Evolutionary conservation across 2,113 vertebrate genomes (phyloP).

Genomic region (Nibea coibor): DNA sequence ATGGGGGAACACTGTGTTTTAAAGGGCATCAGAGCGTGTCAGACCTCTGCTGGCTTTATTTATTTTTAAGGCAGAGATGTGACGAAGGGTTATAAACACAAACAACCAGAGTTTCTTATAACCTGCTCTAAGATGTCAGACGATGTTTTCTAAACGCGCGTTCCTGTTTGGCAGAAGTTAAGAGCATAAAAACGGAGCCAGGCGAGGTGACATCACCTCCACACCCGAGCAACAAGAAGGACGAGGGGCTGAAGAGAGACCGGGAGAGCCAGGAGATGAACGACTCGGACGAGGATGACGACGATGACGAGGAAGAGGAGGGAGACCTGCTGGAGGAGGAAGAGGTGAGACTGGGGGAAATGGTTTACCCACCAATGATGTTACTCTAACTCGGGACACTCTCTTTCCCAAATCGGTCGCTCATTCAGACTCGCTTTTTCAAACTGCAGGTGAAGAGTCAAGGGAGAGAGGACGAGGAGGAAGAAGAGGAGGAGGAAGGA

Average conservation of each 20-base stretch:
- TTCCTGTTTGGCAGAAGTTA: slow-evolving; percentile 72
- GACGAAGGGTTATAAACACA: not conserved
- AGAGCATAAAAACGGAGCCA: slow-evolving; percentile 82
- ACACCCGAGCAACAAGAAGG: slow-evolving; percentile 82
- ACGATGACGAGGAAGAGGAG: slow-evolving; percentile 68
- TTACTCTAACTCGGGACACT: too few relatives aligned
- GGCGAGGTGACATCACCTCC: slow-evolving; percentile 79
- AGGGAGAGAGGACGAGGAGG: slow-evolving; percentile 82
- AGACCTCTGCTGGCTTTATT: not conserved
- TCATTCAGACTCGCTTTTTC: not conserved
- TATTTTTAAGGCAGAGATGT: not conserved
- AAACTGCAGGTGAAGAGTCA: slow-evolving; percentile 76
- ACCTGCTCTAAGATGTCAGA: not conserved
- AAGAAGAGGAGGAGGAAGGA: slow-evolving; percentile 86
- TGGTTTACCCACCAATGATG: too few relatives aligned
- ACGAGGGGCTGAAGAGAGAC: slow-evolving; percentile 85
- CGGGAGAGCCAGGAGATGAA: slow-evolving; percentile 81
- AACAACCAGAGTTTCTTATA: not conserved
- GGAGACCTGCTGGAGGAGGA: slow-evolving; percentile 87
- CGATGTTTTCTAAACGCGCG: not conserved
- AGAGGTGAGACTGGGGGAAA: slow-evolving; percentile 64
- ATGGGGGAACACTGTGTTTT: not conserved
- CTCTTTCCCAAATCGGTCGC: not conserved
- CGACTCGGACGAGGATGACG: slow-evolving; percentile 87
- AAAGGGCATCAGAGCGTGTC: not conserved